Evolutionary conservation across 2,888 invertebrate species (phyloP).

Genomic region (Neoscelio sp.): DNA sequence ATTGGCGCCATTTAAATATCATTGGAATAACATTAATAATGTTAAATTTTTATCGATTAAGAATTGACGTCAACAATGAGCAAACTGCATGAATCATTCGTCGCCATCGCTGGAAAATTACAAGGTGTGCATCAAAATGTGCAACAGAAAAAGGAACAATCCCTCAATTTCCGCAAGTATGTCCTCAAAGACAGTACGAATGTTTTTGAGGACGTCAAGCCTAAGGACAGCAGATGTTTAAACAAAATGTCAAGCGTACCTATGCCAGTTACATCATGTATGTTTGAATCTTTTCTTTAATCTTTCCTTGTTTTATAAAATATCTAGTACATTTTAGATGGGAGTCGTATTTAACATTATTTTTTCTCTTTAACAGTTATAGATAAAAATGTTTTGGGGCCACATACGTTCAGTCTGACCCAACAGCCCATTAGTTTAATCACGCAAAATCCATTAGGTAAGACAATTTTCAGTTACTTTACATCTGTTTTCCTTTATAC

Average conservation of each 20-base stretch:
- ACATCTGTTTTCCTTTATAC: too few relatives aligned
- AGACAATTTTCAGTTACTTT: constrained; percentile 71
- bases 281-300: constrained; percentile 13
- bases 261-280: constrained; percentile 85
- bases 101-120: constrained; percentile 93
- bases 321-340: not conserved
- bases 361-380: constrained; percentile 34
- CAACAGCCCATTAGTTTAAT: constrained; percentile 74
- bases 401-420: constrained; percentile 25
- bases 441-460: constrained; percentile 80
- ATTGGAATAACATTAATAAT: not conserved
- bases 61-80: constrained; percentile 92
- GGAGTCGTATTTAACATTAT: not conserved
- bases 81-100: constrained; percentile 93
- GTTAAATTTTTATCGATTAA: constrained; percentile 74
- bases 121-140: constrained; percentile 92
- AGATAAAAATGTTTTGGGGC: constrained; percentile 36
- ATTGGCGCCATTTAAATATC: constrained; percentile 55
- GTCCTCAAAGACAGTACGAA: constrained; percentile 90
- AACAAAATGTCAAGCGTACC: constrained; percentile 85
- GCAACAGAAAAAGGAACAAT: constrained; percentile 93
- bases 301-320: not conserved
- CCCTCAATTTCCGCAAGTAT: constrained; percentile 91
- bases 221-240: constrained; percentile 75
- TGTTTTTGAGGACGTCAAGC: constrained; percentile 86